Evolutionary conservation across 2,113 vertebrate species (phyloP).

Genomic region (Xerus inauris): DNA sequence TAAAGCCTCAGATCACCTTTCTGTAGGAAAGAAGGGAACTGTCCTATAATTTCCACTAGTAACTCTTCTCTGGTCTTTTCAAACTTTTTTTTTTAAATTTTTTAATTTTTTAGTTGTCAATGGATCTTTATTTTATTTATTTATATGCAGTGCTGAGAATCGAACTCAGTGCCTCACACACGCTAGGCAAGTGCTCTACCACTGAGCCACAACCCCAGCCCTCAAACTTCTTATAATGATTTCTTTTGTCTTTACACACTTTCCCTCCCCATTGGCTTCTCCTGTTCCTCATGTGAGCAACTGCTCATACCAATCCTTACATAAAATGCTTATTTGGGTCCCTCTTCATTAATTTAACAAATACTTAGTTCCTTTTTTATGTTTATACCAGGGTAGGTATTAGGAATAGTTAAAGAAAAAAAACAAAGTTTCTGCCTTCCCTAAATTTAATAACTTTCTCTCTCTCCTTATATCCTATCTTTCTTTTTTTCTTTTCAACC

Average conservation of each 20-base stretch:
- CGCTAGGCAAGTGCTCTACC: too few relatives aligned
- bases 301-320: background rate
- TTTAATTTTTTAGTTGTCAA: too few relatives aligned
- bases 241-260: background rate
- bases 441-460: background rate
- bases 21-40: background rate
- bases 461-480: background rate
- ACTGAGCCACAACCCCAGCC: too few relatives aligned
- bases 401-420: background rate
- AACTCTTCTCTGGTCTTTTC: background rate
- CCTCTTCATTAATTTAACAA: conserved; percentile 8
- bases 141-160: too few relatives aligned
- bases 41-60: background rate
- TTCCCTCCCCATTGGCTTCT: background rate
- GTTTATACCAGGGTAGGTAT: background rate
- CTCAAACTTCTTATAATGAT: background rate
- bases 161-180: too few relatives aligned
- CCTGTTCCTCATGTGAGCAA: background rate
- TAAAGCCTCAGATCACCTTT: background rate
- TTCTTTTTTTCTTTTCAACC: background rate
- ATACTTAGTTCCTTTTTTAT: background rate
- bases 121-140: too few relatives aligned
- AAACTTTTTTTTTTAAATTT: background rate
- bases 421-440: background rate
- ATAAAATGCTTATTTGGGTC: background rate